Evolutionary conservation across 2,113 vertebrate species (phyloP).

Genomic region (Colossoma macropomum): DNA sequence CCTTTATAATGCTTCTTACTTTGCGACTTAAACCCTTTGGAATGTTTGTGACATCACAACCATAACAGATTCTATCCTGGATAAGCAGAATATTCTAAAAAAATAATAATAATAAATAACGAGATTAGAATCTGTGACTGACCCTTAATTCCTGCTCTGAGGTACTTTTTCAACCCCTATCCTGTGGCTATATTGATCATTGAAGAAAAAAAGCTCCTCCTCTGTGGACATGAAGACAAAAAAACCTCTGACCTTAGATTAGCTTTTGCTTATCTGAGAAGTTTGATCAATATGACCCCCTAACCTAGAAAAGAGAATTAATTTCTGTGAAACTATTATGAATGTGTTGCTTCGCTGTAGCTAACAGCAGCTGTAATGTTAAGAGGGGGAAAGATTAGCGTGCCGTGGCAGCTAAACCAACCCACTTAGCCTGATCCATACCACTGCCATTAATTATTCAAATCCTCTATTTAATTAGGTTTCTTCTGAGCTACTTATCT

Average conservation of each 20-base stretch:
- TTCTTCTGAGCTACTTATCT: conserved; percentile 53
- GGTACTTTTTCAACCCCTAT: no score
- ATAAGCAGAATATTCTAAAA: no score
- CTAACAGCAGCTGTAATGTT: background rate
- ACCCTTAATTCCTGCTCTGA: background rate
- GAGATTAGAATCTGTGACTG: no score
- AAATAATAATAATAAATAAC: no score
- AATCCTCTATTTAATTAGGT: conserved; percentile 68
- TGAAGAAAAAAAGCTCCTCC: no score
- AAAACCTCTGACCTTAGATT: background rate
- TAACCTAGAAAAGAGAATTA: conserved; percentile 2
- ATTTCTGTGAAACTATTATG: background rate
- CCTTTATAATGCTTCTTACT: no score
- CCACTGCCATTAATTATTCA: conserved; percentile 66
- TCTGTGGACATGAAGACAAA: background rate
- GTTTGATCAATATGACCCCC: background rate
- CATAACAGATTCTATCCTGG: background rate
- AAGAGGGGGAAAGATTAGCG: background rate
- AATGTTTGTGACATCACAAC: background rate
- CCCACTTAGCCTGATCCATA: conserved; percentile 50
- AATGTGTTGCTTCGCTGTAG: background rate
- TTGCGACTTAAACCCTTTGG: background rate
- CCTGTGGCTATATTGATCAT: no score
- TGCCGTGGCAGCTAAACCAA: conserved; percentile 19
- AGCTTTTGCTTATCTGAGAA: background rate